phyloP scores from a whole-genome alignment of 2,888 invertebrate genomes.

The Spisula subtruncata region DNA sequence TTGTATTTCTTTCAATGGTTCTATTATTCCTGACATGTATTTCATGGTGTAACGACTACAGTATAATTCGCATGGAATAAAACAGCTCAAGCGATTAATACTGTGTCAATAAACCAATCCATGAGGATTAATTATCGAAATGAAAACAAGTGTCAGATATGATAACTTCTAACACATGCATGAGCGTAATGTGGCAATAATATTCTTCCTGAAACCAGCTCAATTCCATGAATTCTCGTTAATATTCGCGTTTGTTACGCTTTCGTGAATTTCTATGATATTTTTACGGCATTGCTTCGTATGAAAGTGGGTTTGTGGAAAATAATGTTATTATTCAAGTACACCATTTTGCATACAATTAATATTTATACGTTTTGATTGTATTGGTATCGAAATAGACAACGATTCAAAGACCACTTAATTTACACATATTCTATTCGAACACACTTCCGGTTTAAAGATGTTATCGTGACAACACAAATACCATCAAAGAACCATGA shows the following conservation, averaged over 20 bases:
- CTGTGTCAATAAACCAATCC: not conserved
- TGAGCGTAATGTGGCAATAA: too few relatives aligned
- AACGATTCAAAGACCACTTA: not conserved
- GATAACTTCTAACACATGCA: not conserved
- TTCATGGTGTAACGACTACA: not conserved
- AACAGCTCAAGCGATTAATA: slow-evolving; percentile 8
- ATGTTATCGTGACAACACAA: not conserved
- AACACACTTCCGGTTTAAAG: not conserved
- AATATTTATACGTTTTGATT: not conserved
- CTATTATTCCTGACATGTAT: not conserved
- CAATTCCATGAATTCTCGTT: too few relatives aligned
- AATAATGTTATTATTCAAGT: not conserved
- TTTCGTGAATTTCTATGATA: too few relatives aligned
- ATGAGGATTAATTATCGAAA: slow-evolving; percentile 5
- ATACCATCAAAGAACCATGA: not conserved
- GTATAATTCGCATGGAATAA: not conserved
- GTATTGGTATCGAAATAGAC: not conserved
- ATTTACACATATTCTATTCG: not conserved
- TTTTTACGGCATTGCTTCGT: too few relatives aligned
- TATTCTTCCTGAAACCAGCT: too few relatives aligned
- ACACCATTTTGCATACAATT: not conserved
- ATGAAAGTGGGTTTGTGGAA: too few relatives aligned
- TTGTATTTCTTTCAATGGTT: too few relatives aligned
- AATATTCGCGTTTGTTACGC: too few relatives aligned
- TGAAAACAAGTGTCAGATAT: not conserved